Conservation (phyloP, 2,113 vertebrate genomes). For the Lampris megalopsis region DNA sequence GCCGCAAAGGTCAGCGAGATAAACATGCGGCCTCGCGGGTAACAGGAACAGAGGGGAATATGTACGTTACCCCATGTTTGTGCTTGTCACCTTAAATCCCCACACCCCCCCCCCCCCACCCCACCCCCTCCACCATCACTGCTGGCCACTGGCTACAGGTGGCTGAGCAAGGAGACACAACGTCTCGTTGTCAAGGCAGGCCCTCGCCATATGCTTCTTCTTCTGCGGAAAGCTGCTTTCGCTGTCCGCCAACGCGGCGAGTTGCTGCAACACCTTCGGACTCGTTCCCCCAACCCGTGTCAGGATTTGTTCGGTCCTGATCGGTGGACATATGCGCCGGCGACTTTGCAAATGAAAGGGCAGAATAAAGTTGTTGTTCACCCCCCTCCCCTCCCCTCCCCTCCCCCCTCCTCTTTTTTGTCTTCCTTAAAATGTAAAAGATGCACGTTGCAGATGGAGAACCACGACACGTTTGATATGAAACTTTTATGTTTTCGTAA, state of each 20-base stretch:
- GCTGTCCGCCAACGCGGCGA: conserved; percentile 67
- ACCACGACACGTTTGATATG: too few species aligned
- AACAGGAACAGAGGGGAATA: conserved; percentile 61
- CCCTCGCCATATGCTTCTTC: conserved; percentile 67
- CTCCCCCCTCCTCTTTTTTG: background rate
- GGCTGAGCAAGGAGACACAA: conserved; percentile 77
- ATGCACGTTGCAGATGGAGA: too few species aligned
- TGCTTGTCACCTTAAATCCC: conserved; percentile 43
- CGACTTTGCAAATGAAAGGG: conserved; percentile 33
- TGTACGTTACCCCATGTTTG: conserved; percentile 49
- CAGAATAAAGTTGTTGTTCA: background rate
- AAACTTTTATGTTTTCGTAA: background rate
- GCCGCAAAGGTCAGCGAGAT: conserved; percentile 69
- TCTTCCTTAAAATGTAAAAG: background rate
- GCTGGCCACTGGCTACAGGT: conserved; percentile 71
- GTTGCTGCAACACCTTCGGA: conserved; percentile 49
- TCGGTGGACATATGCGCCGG: conserved; percentile 45
- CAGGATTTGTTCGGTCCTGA: conserved; percentile 41
- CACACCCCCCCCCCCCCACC: background rate
- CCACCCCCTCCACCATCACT: background rate
- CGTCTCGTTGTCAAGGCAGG: conserved; percentile 70
- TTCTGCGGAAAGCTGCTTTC: conserved; percentile 72
- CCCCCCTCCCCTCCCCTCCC: too few species aligned
- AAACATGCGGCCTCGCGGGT: conserved; percentile 74
- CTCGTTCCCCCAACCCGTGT: conserved; percentile 52